Evolutionary conservation across 2,113 vertebrate genomes (phyloP).

Genomic region (Entelurus aequoreus): DNA sequence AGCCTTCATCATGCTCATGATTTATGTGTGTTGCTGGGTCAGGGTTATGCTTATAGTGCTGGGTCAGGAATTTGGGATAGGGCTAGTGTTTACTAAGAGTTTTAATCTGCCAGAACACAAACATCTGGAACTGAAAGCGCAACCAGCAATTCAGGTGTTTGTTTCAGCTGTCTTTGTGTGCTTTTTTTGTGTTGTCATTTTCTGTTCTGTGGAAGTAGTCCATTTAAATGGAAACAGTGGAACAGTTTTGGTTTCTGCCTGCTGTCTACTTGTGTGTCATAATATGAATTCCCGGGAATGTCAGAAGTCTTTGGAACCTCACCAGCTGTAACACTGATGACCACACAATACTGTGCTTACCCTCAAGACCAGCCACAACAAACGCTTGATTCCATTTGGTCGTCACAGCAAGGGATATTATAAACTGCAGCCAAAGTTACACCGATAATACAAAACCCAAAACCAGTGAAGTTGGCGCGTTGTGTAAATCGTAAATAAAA

Average conservation of each 20-base stretch:
- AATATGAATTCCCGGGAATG: constrained; percentile 18
- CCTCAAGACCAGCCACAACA: constrained; percentile 19
- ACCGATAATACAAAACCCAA: not conserved
- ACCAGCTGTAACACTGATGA: constrained; percentile 35
- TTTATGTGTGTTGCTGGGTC: not conserved
- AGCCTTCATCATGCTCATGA: constrained; percentile 36
- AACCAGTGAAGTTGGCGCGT: too few relatives aligned
- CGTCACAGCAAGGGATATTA: not conserved
- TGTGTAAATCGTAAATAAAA: too few relatives aligned
- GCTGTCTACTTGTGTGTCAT: constrained; percentile 19
- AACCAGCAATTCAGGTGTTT: too few relatives aligned
- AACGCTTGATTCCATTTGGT: constrained; percentile 7
- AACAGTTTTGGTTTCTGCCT: constrained; percentile 19
- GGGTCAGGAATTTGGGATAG: too few relatives aligned
- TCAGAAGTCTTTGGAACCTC: constrained; percentile 24
- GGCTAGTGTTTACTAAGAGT: too few relatives aligned
- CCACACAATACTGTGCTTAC: constrained; percentile 5
- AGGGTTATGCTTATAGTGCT: not conserved
- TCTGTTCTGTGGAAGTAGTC: constrained; percentile 16
- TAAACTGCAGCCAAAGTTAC: constrained; percentile 1
- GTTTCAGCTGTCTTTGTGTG: not conserved
- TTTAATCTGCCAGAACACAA: too few relatives aligned
- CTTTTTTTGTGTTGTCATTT: constrained; percentile 12
- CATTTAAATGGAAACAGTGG: constrained; percentile 22
- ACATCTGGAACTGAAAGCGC: too few relatives aligned